Percentiles rank a stretch among this genome's conserved stretches.
Evolutionary conservation across 2,113 vertebrate genomes (phyloP).

Genomic region (Synchiropus splendidus): DNA sequence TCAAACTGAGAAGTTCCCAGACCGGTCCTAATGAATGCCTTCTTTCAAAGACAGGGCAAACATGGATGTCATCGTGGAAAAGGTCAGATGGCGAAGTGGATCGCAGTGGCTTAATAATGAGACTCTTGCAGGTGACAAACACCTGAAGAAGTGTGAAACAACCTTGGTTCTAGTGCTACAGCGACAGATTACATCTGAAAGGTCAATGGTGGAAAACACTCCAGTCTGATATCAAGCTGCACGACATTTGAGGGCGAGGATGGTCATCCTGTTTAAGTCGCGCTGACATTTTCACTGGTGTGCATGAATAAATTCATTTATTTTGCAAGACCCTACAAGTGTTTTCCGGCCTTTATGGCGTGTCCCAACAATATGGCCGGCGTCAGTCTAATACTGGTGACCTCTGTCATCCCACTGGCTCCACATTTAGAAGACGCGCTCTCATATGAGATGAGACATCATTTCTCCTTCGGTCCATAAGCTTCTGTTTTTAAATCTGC

Average conservation of each 20-base stretch:
- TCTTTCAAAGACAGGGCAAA: too few species aligned
- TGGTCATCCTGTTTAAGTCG: conserved; percentile 6
- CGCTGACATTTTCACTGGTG: conserved; percentile 25
- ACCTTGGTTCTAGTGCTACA: background rate
- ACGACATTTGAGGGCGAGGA: conserved; percentile 24
- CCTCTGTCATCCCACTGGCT: conserved; percentile 23
- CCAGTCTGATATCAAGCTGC: conserved; percentile 17
- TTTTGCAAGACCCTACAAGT: conserved; percentile 1
- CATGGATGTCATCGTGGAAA: conserved; percentile 18
- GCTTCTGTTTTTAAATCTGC: too few species aligned
- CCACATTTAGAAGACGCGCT: conserved; percentile 18
- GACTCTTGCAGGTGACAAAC: conserved; percentile 10
- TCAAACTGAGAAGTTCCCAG: conserved; percentile 33
- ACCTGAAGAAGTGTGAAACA: conserved; percentile 10
- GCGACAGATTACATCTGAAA: conserved; percentile 24
- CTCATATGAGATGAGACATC: too few species aligned
- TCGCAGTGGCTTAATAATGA: background rate
- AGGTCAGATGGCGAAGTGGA: conserved; percentile 1
- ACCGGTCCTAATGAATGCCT: conserved; percentile 18
- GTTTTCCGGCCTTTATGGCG: conserved; percentile 3
- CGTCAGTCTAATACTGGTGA: conserved; percentile 17
- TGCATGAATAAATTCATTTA: background rate
- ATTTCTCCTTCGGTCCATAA: too few species aligned
- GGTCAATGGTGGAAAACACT: conserved; percentile 25
- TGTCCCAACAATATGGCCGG: conserved; percentile 16